Conservation (phyloP, 2,797 vertebrate genomes). For the Phoebastria nigripes region DNA sequence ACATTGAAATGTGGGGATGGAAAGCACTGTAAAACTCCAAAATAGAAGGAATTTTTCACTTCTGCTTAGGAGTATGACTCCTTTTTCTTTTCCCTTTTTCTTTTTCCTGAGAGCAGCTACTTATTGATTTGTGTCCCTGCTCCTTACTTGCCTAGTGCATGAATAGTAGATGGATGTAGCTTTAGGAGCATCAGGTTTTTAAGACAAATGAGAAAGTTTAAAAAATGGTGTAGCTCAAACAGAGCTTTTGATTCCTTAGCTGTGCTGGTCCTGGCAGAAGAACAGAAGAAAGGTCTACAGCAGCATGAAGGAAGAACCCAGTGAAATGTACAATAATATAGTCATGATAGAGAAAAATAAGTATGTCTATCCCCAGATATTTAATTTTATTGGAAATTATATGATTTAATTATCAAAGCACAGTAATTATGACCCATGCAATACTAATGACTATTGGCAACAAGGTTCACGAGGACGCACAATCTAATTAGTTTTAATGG, state of each 20-base stretch:
- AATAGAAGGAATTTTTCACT: neutral
- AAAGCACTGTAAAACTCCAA: neutral
- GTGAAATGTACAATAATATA: neutral
- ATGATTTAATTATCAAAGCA: conserved; percentile 31
- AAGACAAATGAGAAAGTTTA: neutral
- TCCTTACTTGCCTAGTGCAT: neutral
- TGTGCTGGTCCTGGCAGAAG: neutral
- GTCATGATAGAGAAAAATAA: conserved; percentile 19
- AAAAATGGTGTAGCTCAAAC: neutral
- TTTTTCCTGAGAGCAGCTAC: neutral
- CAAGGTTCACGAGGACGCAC: neutral
- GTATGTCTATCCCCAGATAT: neutral
- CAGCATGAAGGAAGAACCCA: neutral
- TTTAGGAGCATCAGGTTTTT: neutral
- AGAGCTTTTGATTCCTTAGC: neutral
- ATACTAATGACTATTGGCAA: conserved; percentile 36
- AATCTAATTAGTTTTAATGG: conserved; percentile 45
- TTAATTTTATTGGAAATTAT: conserved; percentile 38
- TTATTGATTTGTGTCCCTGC: neutral
- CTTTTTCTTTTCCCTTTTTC: neutral
- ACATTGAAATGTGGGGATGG: neutral
- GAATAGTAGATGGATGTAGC: neutral
- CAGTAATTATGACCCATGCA: neutral
- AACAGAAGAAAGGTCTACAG: neutral
- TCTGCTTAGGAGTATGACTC: neutral